Percentiles rank a stretch among this genome's conserved stretches.
These are phyloP conservation scores for Capitulum mitella DNA, from an alignment of 2,888 invertebrate genomes.

Conservation along the genomic window DNA sequence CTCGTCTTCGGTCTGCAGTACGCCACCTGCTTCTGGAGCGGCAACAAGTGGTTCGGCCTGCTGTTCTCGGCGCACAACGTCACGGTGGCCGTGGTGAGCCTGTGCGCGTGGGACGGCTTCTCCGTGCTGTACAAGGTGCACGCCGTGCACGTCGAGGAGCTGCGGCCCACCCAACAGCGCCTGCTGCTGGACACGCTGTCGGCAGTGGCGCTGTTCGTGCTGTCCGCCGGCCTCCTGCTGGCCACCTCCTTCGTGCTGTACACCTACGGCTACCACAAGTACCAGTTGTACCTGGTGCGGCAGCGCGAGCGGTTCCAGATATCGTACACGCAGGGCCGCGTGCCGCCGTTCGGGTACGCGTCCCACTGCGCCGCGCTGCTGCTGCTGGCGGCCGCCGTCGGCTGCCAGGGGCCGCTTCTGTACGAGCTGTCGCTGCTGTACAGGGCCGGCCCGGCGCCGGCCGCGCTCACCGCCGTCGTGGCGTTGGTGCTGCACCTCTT, in stretches of 20 bases:
- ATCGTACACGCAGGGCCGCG: conserved; percentile 35
- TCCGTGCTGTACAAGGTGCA: conserved; percentile 36
- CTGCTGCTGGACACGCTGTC: conserved; percentile 40
- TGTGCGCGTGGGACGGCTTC: conserved; percentile 33
- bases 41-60: conserved; percentile 67
- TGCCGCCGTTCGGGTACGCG: conserved; percentile 61
- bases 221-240: conserved; percentile 44
- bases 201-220: conserved; percentile 42
- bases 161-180: conserved; percentile 30
- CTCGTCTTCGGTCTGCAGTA: conserved; percentile 52
- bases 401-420: conserved; percentile 71
- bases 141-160: conserved; percentile 31
- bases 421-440: conserved; percentile 75
- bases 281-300: conserved; percentile 54
- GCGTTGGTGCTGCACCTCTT: conserved; percentile 67
- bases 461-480: conserved; percentile 54
- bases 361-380: conserved; percentile 75
- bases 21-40: conserved; percentile 80
- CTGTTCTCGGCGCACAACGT: conserved; percentile 76
- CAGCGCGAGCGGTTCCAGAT: conserved; percentile 58
- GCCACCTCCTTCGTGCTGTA: conserved; percentile 56
- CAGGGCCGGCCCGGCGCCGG: conserved; percentile 61
- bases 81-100: conserved; percentile 58
- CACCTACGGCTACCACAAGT: conserved; percentile 69
- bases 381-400: conserved; percentile 64